Percentiles rank a stretch among this genome's conserved stretches.
phyloP scores from a whole-genome alignment of 2,797 vertebrate species.

The Chelon labrosus region DNA sequence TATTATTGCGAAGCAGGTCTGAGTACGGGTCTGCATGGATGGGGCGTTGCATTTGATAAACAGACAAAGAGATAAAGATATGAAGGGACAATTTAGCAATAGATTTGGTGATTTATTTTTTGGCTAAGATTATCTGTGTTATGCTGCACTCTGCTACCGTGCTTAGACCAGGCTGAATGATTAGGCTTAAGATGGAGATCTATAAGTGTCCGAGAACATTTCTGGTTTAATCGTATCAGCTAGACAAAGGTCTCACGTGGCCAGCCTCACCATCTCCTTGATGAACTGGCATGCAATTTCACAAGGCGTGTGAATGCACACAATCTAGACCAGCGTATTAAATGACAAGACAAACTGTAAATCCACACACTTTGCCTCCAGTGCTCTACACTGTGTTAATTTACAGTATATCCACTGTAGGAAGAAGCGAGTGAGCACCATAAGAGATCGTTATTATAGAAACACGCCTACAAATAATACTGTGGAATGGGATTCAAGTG shows the following conservation, averaged over 20 bases:
- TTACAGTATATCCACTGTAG: not conserved
- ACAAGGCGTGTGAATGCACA: not conserved
- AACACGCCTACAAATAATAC: not conserved
- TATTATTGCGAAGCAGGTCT: constrained; percentile 3
- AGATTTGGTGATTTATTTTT: not conserved
- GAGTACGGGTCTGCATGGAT: not conserved
- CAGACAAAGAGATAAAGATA: constrained; percentile 1
- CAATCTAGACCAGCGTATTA: not conserved
- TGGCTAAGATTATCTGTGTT: not conserved
- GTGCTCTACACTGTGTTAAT: not conserved
- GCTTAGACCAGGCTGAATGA: not conserved
- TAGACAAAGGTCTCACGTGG: not conserved
- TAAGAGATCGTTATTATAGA: not conserved
- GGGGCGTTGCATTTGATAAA: not conserved
- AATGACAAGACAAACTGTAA: not conserved
- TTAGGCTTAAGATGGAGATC: constrained; percentile 12
- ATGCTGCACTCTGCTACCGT: no score
- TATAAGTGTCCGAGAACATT: constrained; percentile 16
- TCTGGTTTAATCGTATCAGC: constrained; percentile 12
- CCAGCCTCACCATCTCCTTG: not conserved
- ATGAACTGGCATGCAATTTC: not conserved
- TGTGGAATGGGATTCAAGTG: not conserved
- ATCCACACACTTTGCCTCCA: not conserved
- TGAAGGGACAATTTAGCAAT: constrained; percentile 3
- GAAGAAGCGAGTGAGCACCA: not conserved